Evolutionary conservation across 2,797 vertebrate genomes (phyloP).

Genomic region (Mycteria americana): DNA sequence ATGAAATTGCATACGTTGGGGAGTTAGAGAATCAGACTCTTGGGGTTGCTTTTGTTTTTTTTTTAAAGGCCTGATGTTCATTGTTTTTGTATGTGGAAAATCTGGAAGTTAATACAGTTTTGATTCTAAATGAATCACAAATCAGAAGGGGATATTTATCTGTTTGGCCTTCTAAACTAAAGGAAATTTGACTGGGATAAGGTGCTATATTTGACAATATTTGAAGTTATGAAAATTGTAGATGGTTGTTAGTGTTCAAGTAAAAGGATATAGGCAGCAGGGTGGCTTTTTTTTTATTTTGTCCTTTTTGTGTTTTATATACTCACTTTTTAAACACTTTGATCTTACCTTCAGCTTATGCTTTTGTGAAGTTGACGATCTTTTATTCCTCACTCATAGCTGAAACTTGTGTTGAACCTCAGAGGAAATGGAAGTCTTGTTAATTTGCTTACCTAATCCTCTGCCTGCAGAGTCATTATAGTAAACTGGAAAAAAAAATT

Average conservation of each 20-base stretch:
- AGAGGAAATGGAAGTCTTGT: not conserved
- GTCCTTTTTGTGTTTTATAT: not conserved
- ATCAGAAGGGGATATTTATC: not conserved
- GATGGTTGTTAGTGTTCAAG: not conserved
- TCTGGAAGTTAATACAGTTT: not conserved
- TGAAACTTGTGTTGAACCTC: not conserved
- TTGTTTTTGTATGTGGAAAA: not conserved
- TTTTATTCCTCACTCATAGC: not conserved
- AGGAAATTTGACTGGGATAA: not conserved
- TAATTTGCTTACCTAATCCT: not conserved
- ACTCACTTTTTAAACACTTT: not conserved
- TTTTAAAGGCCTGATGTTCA: not conserved
- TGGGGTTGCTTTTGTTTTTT: not conserved
- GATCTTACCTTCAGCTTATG: not conserved
- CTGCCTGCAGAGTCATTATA: not conserved
- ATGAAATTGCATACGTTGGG: not conserved
- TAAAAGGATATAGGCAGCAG: not conserved
- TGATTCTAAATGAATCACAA: not conserved
- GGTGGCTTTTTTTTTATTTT: not conserved
- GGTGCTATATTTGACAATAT: not conserved
- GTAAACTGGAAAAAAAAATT: not conserved
- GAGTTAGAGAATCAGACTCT: not conserved
- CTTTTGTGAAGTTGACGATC: not conserved
- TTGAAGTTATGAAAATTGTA: not conserved
- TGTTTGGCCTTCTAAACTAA: not conserved